phyloP scores from a whole-genome alignment of 1,140 invertebrate genomes.

The Pogonus chalceus region DNA sequence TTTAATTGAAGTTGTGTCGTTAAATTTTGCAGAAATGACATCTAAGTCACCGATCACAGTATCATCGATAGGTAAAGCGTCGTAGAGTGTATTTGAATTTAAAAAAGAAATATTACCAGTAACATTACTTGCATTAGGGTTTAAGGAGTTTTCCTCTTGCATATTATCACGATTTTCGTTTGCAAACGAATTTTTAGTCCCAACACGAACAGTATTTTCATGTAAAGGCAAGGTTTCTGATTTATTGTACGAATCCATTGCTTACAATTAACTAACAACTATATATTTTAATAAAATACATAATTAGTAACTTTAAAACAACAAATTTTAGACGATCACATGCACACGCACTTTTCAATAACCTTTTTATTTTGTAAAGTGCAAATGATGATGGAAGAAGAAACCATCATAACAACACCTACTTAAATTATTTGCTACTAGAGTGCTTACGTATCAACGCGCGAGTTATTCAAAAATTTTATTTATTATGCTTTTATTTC shows the following conservation, averaged over 20 bases:
- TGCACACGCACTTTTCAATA: neutral
- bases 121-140: too few relatives aligned
- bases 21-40: neutral
- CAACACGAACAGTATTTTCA: neutral
- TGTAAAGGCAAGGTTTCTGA: neutral
- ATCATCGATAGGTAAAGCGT: neutral
- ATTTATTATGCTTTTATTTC: too few relatives aligned
- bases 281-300: neutral
- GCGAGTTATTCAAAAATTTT: too few relatives aligned
- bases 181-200: neutral
- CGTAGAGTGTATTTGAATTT: neutral
- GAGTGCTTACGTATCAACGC: too few relatives aligned
- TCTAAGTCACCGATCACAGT: neutral
- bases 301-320: neutral
- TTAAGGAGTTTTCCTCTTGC: too few relatives aligned
- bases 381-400: too few relatives aligned
- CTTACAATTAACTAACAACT: neutral
- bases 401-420: too few relatives aligned
- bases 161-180: neutral
- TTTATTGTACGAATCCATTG: neutral
- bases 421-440: too few relatives aligned
- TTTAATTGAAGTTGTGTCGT: neutral
- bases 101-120: too few relatives aligned
- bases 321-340: neutral
- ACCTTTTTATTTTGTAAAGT: too few relatives aligned